Percentiles rank a stretch among this genome's conserved stretches.
Conservation (phyloP, 2,113 vertebrate genomes). For the Tympanuchus pallidicinctus region DNA sequence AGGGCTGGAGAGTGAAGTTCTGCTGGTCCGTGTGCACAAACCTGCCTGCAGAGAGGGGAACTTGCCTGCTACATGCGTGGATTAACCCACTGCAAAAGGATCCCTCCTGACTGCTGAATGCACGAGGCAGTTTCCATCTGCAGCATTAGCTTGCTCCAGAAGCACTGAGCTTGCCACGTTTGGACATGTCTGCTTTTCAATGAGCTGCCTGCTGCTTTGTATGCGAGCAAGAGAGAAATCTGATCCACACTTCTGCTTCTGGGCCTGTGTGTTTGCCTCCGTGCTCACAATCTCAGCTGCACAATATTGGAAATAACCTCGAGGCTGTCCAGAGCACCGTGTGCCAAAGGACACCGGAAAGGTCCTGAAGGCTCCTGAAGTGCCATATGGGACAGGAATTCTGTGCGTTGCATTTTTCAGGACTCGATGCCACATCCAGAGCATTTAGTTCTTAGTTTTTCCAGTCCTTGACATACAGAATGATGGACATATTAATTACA, state of each 20-base stretch:
- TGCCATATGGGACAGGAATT: background rate
- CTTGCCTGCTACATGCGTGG: rapidly evolving
- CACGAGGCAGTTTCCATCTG: background rate
- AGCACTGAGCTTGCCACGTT: background rate
- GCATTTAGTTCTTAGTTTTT: background rate
- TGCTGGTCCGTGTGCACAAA: background rate
- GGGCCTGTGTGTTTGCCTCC: background rate
- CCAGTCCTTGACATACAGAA: background rate
- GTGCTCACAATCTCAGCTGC: background rate
- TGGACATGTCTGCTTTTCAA: background rate
- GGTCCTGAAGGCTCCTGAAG: background rate
- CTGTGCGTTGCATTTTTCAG: background rate
- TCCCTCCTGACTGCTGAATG: background rate
- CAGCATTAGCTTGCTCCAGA: background rate
- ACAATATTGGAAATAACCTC: background rate
- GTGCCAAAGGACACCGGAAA: background rate
- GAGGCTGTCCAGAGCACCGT: background rate
- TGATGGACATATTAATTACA: background rate
- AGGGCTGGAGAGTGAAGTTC: background rate
- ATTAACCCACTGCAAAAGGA: background rate
- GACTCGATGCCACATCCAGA: too few relatives aligned
- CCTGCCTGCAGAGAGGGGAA: background rate
- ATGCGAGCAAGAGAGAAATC: background rate
- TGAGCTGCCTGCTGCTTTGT: background rate
- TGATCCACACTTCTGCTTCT: background rate